phyloP scores from a whole-genome alignment of 2,888 invertebrate genomes.

The Celastrina argiolus region DNA sequence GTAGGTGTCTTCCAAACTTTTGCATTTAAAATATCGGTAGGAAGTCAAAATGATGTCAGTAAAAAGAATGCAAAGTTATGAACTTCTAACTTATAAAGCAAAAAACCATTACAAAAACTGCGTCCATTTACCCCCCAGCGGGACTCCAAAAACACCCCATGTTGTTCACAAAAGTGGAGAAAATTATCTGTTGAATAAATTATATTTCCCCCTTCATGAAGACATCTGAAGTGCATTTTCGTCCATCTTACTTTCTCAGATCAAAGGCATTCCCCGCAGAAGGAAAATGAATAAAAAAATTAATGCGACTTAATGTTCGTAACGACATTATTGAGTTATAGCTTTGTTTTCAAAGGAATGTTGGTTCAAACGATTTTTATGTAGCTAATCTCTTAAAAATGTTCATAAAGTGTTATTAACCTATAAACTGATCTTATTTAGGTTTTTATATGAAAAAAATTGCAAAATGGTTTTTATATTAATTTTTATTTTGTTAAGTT shows the following conservation, averaged over 20 bases:
- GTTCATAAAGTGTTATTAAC: not conserved
- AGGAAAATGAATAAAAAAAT: slow-evolving; percentile 72
- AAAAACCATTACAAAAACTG: slow-evolving; percentile 58
- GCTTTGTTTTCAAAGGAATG: slow-evolving; percentile 36
- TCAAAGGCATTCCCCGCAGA: slow-evolving; percentile 72
- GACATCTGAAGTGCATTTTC: slow-evolving; percentile 75
- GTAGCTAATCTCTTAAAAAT: not conserved
- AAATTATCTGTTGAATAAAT: slow-evolving; percentile 78
- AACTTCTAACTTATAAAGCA: not conserved
- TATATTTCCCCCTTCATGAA: slow-evolving; percentile 75
- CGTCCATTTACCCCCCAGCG: slow-evolving; percentile 50
- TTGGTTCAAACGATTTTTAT: not conserved
- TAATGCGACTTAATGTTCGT: slow-evolving; percentile 72
- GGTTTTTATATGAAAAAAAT: not conserved
- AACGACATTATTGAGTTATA: slow-evolving; percentile 67
- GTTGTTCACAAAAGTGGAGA: slow-evolving; percentile 69
- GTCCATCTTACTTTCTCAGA: slow-evolving; percentile 67
- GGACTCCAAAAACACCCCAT: slow-evolving; percentile 44
- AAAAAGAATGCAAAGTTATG: not conserved
- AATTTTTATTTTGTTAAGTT: too few species aligned
- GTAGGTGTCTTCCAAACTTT: too few species aligned
- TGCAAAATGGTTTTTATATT: too few species aligned
- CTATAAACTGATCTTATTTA: not conserved
- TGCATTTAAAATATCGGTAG: too few species aligned
- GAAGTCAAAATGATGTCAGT: too few species aligned